Base-by-base conservation (phyloP, 2,113 vertebrate species). In the Sylvilagus bachmani region DNA sequence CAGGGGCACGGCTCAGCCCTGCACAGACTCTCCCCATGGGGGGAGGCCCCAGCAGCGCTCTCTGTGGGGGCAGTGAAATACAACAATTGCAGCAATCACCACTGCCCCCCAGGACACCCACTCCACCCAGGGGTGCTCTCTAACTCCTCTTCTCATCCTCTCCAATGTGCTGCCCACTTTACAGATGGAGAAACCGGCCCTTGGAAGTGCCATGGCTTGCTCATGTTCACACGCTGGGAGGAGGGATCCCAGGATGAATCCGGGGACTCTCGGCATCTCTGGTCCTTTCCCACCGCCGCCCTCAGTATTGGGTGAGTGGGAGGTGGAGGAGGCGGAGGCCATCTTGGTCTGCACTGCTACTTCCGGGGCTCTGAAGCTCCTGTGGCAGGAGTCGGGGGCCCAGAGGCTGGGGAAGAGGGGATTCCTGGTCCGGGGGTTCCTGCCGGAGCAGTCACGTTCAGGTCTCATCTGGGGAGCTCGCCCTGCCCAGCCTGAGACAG, bases 191-290 rank as follows among this genome's bases (percentile, higher is more conserved):
- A 29, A 33, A 24, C 22, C 4, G 33, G 67, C 61, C 12, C 13
- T 2, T 61, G 71, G 12, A 31, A 4, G 6, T 24, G 8, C 9
- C 14, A 64, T 16, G 36, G 38, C 2, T 27, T 66, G 66, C 49
- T 6, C 61, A 49, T 51, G 8, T 4, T 89, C 86, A 33, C 44
- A 51, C 80, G 44, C 21, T 14, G 25, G 33, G 62, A 49, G 53
- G 31, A 66, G 31, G 53, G 29, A 71, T 27, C 5, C 36, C 69
- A 53, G 10, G 9, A 17, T 66, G 24, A 17, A 74, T 69, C 3
- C 7, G 5, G 17, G 12, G 71, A 36, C 19, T 12, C 21, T 33
- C 2, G 0, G 10, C 19, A 4, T 12, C 14, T 2, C 1, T 5
- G 6, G 2, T 36, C 58, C 69, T 14, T 33, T 74, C 38, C 49